Conservation (phyloP, 2,888 invertebrate species). For the Orchestes rusci region DNA sequence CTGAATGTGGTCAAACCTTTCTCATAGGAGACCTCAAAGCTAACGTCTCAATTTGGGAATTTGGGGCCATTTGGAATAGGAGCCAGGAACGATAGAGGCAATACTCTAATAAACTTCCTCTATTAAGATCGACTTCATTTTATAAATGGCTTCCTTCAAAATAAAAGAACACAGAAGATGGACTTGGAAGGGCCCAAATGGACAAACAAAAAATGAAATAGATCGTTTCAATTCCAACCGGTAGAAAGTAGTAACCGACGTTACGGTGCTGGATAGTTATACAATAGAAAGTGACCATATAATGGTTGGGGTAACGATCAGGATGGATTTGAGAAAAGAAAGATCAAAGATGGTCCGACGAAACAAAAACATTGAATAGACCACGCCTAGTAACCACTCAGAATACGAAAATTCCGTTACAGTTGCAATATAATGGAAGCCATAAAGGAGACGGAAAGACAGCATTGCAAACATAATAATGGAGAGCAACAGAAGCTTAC, state of each 20-base stretch:
- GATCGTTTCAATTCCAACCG: background rate
- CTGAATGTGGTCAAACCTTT: slow-evolving; percentile 3
- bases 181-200: background rate
- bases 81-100: background rate
- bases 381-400: background rate
- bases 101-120: too few species aligned
- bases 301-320: too few species aligned
- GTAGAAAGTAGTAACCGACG: background rate
- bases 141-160: background rate
- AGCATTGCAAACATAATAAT: background rate
- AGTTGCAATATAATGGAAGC: background rate
- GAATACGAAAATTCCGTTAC: background rate
- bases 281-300: background rate
- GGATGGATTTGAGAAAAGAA: background rate
- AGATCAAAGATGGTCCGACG: background rate
- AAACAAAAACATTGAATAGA: too few species aligned
- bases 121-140: background rate
- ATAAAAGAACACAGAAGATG: background rate
- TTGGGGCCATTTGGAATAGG: background rate
- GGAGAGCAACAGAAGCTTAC: background rate
- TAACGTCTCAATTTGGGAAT: background rate
- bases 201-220: background rate
- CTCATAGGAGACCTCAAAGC: slow-evolving; percentile 4
- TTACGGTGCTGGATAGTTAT: background rate
- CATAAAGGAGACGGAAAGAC: background rate